A percentile compares a stretch with the other conserved stretches of the same genome.
Evolutionary conservation across 2,797 vertebrate genomes (phyloP).

Genomic region (Liparis tanakae): DNA sequence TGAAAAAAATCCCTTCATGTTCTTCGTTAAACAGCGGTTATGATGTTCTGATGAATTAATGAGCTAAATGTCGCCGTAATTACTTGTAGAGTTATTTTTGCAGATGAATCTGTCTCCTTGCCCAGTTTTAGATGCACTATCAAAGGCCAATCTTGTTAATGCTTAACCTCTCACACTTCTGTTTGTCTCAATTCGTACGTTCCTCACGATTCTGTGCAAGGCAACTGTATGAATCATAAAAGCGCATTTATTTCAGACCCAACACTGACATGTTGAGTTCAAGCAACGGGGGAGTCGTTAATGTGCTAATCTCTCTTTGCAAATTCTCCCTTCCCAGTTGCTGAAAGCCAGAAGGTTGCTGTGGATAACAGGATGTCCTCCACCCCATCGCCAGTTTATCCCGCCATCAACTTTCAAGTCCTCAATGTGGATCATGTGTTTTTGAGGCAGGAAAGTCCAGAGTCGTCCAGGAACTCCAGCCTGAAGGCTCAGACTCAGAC

Average conservation of each 20-base stretch:
- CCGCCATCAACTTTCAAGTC: constrained; percentile 87
- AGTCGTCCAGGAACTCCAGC: constrained; percentile 87
- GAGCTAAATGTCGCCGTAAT: constrained; percentile 15
- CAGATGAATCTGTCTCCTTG: background rate
- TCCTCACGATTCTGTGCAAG: constrained; percentile 14
- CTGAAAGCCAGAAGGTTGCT: constrained; percentile 82
- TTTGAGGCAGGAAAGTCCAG: constrained; percentile 86
- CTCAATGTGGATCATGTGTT: constrained; percentile 89
- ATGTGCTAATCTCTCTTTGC: constrained; percentile 19
- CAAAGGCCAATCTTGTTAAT: background rate
- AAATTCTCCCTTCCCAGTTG: constrained; percentile 73
- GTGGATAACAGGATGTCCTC: constrained; percentile 82
- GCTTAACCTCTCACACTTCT: background rate
- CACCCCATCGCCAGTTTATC: constrained; percentile 84
- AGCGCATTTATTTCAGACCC: constrained; percentile 3
- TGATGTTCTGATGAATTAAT: constrained; percentile 11
- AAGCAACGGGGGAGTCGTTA: background rate
- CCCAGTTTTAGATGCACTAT: background rate
- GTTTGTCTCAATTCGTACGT: background rate
- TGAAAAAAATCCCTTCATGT: background rate
- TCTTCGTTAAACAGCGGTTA: background rate
- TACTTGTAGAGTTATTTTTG: background rate
- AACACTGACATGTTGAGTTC: background rate
- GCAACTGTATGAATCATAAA: background rate
- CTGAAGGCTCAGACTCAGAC: constrained; percentile 86